Base-by-base conservation (phyloP, 2,888 invertebrate genomes). In the Caenorhabditis macrosperma region DNA sequence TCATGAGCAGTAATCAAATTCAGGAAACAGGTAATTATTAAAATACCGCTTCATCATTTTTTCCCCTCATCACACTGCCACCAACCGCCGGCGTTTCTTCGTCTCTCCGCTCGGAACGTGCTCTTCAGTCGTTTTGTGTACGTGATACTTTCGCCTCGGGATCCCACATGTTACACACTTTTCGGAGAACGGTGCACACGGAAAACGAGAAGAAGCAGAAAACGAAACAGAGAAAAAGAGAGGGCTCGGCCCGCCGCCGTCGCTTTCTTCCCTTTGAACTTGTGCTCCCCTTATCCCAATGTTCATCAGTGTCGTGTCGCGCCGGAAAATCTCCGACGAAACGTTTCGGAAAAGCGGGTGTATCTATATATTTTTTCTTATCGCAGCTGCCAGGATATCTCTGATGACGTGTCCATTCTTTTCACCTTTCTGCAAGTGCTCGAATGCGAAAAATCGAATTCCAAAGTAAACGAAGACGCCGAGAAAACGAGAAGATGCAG, bases 1-100 rank as follows among this genome's bases (percentile, higher is more conserved):
- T 17, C 17, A 6, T 20, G 48, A 30, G n/a, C 10, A 9, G 33
- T 48, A 68, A 68, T 68, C 57, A 68, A 59, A 48, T 68, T 57
- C 68, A 68, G 59, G 68, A 68, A 59, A 48, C 57, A 24, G 46
- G 50, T 68, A 68, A 68, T 68, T 68, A 68, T 68, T 28, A 30
- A 35, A 41, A 52, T 20, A 6, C 10, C 24, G 22, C 20, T 26
- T 48, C 24, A 4, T 24, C 48, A 12, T 26, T 48, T 48, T n/a
- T n/a, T n/a, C n/a, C 41, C 3, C n/a, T 41, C 41, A 15, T 41
- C 33, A 33, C 33, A 33, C 10, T 10, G 33, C n/a, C n/a, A n/a
- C n/a, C n/a, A n/a, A n/a, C n/a, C 44, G 44, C 17, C 38, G 38
- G 38, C 9, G 7, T 24, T 48, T 24, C 48, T 48, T 46, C 46